These are phyloP conservation scores for Ochlodes sylvanus DNA, from an alignment of 2,888 invertebrate genomes.

Conservation along the genomic window DNA sequence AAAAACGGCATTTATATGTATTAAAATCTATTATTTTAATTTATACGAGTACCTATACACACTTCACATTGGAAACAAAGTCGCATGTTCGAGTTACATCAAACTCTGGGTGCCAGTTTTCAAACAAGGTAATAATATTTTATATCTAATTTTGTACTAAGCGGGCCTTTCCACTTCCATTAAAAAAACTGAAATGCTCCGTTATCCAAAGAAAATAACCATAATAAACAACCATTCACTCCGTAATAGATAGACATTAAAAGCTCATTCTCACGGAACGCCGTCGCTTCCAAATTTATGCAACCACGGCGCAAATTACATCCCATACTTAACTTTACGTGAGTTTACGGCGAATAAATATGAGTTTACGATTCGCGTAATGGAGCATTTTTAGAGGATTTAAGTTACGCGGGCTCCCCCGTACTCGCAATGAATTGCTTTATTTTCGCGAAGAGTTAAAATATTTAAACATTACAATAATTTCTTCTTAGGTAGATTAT, in stretches of 20 bases:
- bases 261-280: constrained; percentile 42
- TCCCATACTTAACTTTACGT: constrained; percentile 43
- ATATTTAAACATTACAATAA: constrained; percentile 5
- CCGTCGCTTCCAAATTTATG: constrained; percentile 45
- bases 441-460: constrained; percentile 14
- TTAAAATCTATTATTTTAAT: no score
- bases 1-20: no score
- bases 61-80: no score
- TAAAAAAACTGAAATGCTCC: not conserved
- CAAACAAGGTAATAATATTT: not conserved
- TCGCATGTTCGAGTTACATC: no score
- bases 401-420: constrained; percentile 13
- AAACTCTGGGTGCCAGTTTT: no score
- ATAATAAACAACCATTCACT: constrained; percentile 38
- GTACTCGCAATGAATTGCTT: constrained; percentile 23
- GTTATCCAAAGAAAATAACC: constrained; percentile 7
- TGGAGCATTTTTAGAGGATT: constrained; percentile 35
- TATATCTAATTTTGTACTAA: not conserved
- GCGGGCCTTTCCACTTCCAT: not conserved
- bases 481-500: not conserved
- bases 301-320: constrained; percentile 46
- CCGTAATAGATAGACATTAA: constrained; percentile 41
- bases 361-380: constrained; percentile 37
- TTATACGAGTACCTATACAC: no score
- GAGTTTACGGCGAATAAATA: constrained; percentile 40